Evolutionary conservation across 2,113 vertebrate genomes (phyloP), one percentile per base, ranked within the genome.

Genomic region (Cyprinodon variegatus): DNA sequence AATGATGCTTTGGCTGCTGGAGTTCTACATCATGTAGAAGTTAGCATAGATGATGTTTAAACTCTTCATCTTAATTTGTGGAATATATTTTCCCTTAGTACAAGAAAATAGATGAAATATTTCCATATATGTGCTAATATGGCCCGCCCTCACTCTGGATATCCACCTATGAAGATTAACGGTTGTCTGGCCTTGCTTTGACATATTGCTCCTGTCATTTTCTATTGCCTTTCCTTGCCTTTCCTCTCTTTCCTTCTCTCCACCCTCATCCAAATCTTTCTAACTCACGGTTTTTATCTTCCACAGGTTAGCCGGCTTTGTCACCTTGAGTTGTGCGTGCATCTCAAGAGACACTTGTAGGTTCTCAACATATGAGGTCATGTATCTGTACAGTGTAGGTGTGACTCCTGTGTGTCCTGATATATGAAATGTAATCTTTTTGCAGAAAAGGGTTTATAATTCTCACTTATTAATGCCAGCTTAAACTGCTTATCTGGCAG

Each of bases 261-360:
- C 9, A 74, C 38, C 38, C 37, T 81, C 36, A 6, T 69, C 46
- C 5, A 11, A 72, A 71, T 67, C 65, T 83, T 79, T 90, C 81
- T 91, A 83, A 90, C 76, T 37, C 39, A 62, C 67, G 78, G 53
- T 80, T 79, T 89, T 86, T 85, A 53, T 83, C 83, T 85, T 79
- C 73, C 73, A 83, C 87, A 90, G 88, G 83, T 89, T 72, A 78
- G 62, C 41, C 78, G 73, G 69, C 60, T 84, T 74, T 83, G 72
- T 82, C 79, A 80, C 48, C 1, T 62, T 76, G 71, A 70, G 68
- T 38, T 2, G 2, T 71, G 53, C 73, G 76, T 61, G 65, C 68
- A 0, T 73, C 65, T 71, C 17, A 68, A 74, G 64, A 81, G 64
- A 59, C 61, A 15, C 38, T 64, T 65, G 17, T 71, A 17, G 11